Conservation (phyloP, 2,797 vertebrate species). For the Enteromius fasciolatus region DNA sequence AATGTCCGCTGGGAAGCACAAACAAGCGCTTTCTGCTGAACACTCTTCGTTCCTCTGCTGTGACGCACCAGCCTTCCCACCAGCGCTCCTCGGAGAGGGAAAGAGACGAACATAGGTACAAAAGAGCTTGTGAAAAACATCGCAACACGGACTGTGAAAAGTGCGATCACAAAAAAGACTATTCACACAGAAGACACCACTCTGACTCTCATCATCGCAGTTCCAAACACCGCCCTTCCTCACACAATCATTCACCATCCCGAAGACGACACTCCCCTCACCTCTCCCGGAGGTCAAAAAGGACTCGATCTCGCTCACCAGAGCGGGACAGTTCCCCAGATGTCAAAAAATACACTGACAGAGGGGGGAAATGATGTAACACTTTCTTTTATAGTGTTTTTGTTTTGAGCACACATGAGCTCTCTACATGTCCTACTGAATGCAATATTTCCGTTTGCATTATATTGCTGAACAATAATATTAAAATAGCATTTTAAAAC, state of each 20-base stretch:
- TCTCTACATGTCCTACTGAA: not conserved
- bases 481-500: not conserved
- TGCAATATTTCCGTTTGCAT: not conserved
- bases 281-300: constrained; percentile 34
- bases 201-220: constrained; percentile 48
- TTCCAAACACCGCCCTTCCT: constrained; percentile 36
- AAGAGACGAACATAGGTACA: constrained; percentile 54
- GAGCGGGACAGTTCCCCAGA: constrained; percentile 24
- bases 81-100: constrained; percentile 51
- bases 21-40: constrained; percentile 98
- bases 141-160: constrained; percentile 39
- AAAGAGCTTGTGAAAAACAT: constrained; percentile 19
- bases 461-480: not conserved
- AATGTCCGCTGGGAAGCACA: constrained; percentile 90
- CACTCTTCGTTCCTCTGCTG: constrained; percentile 87
- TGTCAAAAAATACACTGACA: constrained; percentile 25
- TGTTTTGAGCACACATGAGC: not conserved
- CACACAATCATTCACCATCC: constrained; percentile 40
- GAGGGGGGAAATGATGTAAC: constrained; percentile 40
- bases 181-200: constrained; percentile 55
- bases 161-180: constrained; percentile 58
- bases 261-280: constrained; percentile 40
- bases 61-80: constrained; percentile 56
- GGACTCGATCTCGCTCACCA: constrained; percentile 56
- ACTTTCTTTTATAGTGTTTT: not conserved